phyloP scores from a whole-genome alignment of 2,113 vertebrate genomes.

The Himantopus leucocephalus region DNA sequence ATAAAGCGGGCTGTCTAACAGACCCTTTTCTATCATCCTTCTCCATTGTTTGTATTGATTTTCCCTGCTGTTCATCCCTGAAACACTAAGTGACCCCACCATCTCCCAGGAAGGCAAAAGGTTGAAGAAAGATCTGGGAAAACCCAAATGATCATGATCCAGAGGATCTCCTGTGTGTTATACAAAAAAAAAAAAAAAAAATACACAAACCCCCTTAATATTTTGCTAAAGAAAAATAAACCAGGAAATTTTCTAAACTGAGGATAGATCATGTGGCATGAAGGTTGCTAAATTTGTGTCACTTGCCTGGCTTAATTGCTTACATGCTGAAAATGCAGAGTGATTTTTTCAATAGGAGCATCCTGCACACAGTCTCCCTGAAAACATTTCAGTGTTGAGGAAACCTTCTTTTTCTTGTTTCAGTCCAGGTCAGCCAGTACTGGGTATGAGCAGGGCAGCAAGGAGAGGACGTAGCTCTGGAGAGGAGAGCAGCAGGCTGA shows the following conservation, averaged over 20 bases:
- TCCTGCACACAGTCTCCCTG: background rate
- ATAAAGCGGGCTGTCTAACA: background rate
- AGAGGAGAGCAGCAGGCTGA: background rate
- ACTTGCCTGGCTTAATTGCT: background rate
- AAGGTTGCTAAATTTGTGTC: background rate
- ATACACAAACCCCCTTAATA: background rate
- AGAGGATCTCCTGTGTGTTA: background rate
- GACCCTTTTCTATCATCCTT: background rate
- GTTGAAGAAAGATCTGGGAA: background rate
- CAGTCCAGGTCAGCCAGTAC: background rate
- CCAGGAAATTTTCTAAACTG: background rate
- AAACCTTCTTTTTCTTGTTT: background rate
- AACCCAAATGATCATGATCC: background rate
- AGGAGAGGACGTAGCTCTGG: background rate
- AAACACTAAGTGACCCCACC: background rate
- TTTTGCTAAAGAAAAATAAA: background rate
- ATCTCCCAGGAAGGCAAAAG: background rate
- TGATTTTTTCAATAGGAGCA: background rate
- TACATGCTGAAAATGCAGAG: background rate
- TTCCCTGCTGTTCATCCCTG: background rate
- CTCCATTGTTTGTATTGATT: background rate
- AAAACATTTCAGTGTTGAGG: background rate
- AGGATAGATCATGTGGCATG: background rate
- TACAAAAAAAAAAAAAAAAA: background rate
- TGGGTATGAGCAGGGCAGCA: background rate